Conservation (phyloP, 2,797 vertebrate species). For the Salarias fasciatus region DNA sequence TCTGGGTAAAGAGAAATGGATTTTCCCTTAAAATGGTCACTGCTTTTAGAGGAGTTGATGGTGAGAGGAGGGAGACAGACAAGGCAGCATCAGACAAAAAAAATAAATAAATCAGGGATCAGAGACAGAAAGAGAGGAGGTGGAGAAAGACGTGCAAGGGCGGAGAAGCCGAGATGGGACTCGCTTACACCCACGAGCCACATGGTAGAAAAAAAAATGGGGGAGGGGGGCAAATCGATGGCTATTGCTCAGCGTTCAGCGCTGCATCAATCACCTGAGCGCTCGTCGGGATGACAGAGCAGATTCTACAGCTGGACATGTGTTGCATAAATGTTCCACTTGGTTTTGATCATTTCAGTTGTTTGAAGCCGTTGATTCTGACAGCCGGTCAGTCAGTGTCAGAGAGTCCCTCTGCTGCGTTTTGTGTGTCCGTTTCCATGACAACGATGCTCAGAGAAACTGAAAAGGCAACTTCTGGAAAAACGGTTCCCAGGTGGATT, state of each 20-base stretch:
- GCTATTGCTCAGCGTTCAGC: constrained; percentile 52
- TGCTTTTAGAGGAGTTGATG: constrained; percentile 10
- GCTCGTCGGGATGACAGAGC: background rate
- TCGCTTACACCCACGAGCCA: constrained; percentile 21
- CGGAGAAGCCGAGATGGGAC: constrained; percentile 1
- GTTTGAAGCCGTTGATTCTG: too few relatives aligned
- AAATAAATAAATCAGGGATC: constrained; percentile 17
- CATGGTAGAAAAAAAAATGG: constrained; percentile 25
- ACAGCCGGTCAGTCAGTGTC: too few relatives aligned
- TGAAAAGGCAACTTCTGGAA: too few relatives aligned
- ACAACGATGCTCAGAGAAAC: too few relatives aligned
- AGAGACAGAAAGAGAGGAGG: background rate
- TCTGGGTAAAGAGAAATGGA: constrained; percentile 67
- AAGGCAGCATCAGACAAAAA: background rate
- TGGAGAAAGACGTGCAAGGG: constrained; percentile 18
- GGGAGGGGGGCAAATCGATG: constrained; percentile 33
- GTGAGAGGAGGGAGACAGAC: background rate
- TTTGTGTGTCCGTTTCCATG: too few relatives aligned
- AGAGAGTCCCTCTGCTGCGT: too few relatives aligned
- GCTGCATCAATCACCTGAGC: constrained; percentile 61
- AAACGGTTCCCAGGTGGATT: too few relatives aligned
- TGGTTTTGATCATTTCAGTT: too few relatives aligned
- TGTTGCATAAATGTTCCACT: too few relatives aligned
- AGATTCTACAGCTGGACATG: too few relatives aligned
- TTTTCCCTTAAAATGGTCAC: constrained; percentile 57